phyloP scores from a whole-genome alignment of 2,888 invertebrate species.

The Tiphia femorata region DNA sequence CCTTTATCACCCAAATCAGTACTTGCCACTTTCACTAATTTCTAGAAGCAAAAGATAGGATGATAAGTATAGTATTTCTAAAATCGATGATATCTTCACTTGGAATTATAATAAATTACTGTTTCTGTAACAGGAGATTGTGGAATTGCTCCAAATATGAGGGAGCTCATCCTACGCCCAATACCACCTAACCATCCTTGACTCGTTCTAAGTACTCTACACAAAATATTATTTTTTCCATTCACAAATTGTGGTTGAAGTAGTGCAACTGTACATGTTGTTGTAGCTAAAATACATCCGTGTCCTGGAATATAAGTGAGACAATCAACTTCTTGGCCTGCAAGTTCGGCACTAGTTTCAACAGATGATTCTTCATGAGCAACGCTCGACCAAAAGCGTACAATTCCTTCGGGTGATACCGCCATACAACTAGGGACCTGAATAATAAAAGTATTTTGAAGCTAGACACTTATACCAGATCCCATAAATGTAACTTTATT shows the following conservation, averaged over 20 bases:
- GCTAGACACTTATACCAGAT: too few relatives aligned
- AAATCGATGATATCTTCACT: neutral
- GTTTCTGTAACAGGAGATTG: constrained; percentile 75
- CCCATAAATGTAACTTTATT: too few relatives aligned
- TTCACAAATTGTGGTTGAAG: constrained; percentile 75
- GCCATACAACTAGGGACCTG: constrained; percentile 88
- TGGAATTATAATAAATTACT: constrained; percentile 58
- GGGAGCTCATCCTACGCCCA: constrained; percentile 82
- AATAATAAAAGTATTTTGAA: too few relatives aligned
- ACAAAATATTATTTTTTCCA: constrained; percentile 79
- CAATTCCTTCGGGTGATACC: constrained; percentile 92
- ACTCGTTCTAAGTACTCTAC: constrained; percentile 79
- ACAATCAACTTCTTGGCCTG: constrained; percentile 88
- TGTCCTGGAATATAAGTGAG: constrained; percentile 77
- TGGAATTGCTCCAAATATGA: constrained; percentile 83
- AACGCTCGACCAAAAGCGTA: constrained; percentile 93
- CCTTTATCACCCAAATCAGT: constrained; percentile 63
- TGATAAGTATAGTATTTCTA: neutral
- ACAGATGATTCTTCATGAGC: constrained; percentile 88
- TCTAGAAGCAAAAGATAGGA: constrained; percentile 54
- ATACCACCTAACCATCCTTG: constrained; percentile 91
- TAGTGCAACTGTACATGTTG: constrained; percentile 88
- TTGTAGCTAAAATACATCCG: constrained; percentile 89
- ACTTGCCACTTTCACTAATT: constrained; percentile 76
- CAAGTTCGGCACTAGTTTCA: constrained; percentile 87